Evolutionary conservation across 2,888 invertebrate genomes (phyloP).

Genomic region (Barypeithes pellucidus): DNA sequence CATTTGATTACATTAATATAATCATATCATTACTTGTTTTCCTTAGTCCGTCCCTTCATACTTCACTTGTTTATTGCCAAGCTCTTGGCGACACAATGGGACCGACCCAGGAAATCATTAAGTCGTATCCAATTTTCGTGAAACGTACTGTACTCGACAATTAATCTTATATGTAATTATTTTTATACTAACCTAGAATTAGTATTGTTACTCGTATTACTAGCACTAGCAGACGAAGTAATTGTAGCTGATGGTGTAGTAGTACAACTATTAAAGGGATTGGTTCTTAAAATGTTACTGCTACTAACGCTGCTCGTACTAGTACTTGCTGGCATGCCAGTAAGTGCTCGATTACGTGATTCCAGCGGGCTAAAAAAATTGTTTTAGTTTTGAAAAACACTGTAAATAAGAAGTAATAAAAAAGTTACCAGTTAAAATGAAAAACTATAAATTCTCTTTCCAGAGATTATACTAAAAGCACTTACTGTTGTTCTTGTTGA

Average conservation of each 20-base stretch:
- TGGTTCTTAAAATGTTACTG: conserved; percentile 62
- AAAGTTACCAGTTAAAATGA: neutral
- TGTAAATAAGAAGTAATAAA: neutral
- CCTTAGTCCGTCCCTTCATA: too few species aligned
- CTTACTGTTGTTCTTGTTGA: conserved; percentile 84
- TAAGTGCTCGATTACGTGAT: conserved; percentile 74
- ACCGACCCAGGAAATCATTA: too few species aligned
- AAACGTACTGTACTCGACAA: too few species aligned
- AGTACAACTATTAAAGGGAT: conserved; percentile 58
- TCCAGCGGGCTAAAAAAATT: conserved; percentile 75
- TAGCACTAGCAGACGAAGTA: conserved; percentile 58
- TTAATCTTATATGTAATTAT: neutral
- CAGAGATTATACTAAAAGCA: too few species aligned
- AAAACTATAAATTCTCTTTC: neutral
- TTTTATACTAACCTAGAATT: conserved; percentile 65
- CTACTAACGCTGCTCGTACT: conserved; percentile 20
- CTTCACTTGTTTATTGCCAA: too few species aligned
- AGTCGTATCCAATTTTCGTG: too few species aligned
- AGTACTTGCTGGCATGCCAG: conserved; percentile 40
- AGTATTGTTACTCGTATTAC: conserved; percentile 53
- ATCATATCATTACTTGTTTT: too few species aligned
- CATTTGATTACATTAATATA: too few species aligned
- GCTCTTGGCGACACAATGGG: too few species aligned
- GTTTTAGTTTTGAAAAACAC: neutral
- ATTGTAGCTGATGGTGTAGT: conserved; percentile 62